These are phyloP conservation scores for Margaritifera margaritifera DNA, from an alignment of 2,888 invertebrate species.

Conservation along the genomic window DNA sequence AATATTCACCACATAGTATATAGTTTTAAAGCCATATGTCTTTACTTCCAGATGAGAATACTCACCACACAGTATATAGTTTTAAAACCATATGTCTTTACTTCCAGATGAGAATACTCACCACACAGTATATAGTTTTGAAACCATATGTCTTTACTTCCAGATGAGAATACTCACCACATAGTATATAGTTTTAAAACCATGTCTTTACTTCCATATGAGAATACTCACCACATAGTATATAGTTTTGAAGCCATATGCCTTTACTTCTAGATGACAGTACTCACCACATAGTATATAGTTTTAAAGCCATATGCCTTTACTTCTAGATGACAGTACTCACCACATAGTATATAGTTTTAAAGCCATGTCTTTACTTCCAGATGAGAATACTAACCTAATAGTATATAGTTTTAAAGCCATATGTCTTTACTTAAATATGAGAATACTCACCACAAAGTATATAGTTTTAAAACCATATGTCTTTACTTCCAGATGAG, in stretches of 20 bases:
- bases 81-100: slow-evolving; percentile 13
- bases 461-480: slow-evolving; percentile 14
- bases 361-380: slow-evolving; percentile 12
- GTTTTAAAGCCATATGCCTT: slow-evolving; percentile 14
- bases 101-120: slow-evolving; percentile 11
- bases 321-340: slow-evolving; percentile 10
- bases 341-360: slow-evolving; percentile 16
- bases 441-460: slow-evolving; percentile 12
- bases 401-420: slow-evolving; percentile 13
- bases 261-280: slow-evolving; percentile 11
- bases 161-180: slow-evolving; percentile 12
- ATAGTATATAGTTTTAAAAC: slow-evolving; percentile 13
- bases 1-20: slow-evolving; percentile 15
- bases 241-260: slow-evolving; percentile 11
- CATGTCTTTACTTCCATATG: slow-evolving; percentile 12
- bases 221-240: slow-evolving; percentile 15
- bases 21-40: slow-evolving; percentile 11
- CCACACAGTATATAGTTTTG: slow-evolving; percentile 14
- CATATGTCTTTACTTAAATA: slow-evolving; percentile 13
- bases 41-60: slow-evolving; percentile 10
- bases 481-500: slow-evolving; percentile 11
- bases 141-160: slow-evolving; percentile 13
- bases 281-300: slow-evolving; percentile 14
- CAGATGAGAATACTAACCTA: slow-evolving; percentile 11
- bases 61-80: slow-evolving; percentile 16